Conservation (phyloP, 2,113 vertebrate genomes). For the Hiodon alosoides region DNA sequence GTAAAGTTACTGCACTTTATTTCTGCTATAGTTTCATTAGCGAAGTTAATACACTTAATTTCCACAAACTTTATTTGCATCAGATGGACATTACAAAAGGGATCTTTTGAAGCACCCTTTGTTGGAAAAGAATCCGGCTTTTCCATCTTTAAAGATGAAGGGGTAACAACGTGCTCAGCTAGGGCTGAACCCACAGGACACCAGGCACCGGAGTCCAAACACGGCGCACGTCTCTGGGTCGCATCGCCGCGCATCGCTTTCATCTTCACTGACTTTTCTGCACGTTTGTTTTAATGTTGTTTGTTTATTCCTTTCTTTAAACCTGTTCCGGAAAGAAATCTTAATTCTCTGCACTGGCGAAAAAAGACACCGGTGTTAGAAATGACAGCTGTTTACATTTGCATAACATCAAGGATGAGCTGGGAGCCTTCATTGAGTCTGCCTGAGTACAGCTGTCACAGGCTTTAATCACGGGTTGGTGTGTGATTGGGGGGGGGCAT, state of each 20-base stretch:
- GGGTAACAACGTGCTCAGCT: conserved; percentile 2
- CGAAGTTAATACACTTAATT: conserved; percentile 5
- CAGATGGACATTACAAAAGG: conserved; percentile 7
- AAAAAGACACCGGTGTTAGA: conserved; percentile 41
- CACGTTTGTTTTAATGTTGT: conserved; percentile 26
- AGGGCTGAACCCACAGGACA: conserved; percentile 33
- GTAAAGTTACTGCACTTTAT: too few relatives aligned
- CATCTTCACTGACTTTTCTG: conserved; percentile 35
- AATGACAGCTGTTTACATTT: conserved; percentile 58
- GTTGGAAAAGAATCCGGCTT: conserved; percentile 27
- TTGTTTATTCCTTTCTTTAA: conserved; percentile 20
- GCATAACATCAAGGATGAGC: conserved; percentile 54
- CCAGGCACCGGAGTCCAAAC: conserved; percentile 26
- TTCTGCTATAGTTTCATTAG: conserved; percentile 21
- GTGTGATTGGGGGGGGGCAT: conserved; percentile 31
- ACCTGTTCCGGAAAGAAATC: conserved; percentile 32
- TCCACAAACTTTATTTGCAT: too few relatives aligned
- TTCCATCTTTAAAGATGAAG: conserved; percentile 49
- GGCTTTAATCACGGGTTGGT: conserved; percentile 49
- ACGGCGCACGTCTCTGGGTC: conserved; percentile 22
- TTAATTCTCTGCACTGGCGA: conserved; percentile 39
- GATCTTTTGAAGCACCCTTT: conserved; percentile 14
- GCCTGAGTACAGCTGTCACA: conserved; percentile 48
- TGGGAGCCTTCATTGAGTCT: conserved; percentile 39
- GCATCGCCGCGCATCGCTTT: conserved; percentile 27